These are phyloP conservation scores for Diplazon laetatorius DNA, from an alignment of 2,888 invertebrate genomes.

Conservation along the genomic window DNA sequence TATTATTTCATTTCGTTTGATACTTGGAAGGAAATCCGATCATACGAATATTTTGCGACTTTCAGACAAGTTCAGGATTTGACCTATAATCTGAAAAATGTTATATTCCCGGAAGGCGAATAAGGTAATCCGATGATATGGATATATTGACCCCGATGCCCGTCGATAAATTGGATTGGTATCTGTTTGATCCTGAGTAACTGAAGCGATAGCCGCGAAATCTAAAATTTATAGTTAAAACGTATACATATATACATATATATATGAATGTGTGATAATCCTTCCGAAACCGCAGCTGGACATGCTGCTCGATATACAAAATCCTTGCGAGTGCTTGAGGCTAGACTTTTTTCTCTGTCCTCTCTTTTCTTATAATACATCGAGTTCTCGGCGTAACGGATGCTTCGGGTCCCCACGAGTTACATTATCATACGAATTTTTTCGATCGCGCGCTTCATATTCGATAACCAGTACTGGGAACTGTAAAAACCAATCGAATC, in stretches of 20 bases:
- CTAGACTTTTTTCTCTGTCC: too few relatives aligned
- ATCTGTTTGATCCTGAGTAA: constrained; percentile 38
- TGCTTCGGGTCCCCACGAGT: not conserved
- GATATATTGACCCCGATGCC: constrained; percentile 26
- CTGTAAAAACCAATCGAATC: too few relatives aligned
- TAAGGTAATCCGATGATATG: constrained; percentile 30
- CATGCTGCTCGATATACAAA: too few relatives aligned
- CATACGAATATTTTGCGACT: constrained; percentile 7
- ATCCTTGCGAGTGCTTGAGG: too few relatives aligned
- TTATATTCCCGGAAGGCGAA: not conserved
- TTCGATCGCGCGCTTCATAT: too few relatives aligned
- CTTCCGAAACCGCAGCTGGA: too few relatives aligned
- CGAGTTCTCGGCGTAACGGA: too few relatives aligned
- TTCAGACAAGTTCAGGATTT: constrained; percentile 2
- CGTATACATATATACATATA: constrained; percentile 18
- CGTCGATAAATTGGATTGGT: constrained; percentile 11
- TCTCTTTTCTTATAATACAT: too few relatives aligned
- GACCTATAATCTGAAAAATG: constrained; percentile 14
- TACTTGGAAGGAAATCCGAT: not conserved
- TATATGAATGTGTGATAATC: too few relatives aligned
- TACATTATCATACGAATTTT: constrained; percentile 16
- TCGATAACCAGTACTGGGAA: too few relatives aligned
- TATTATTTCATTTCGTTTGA: constrained; percentile 45
- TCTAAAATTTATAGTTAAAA: constrained; percentile 41
- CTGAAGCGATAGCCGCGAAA: constrained; percentile 14